A percentile compares a stretch with the other conserved stretches of the same genome.
Conservation (phyloP, 2,888 invertebrate species). For the Caenorhabditis sp. region DNA sequence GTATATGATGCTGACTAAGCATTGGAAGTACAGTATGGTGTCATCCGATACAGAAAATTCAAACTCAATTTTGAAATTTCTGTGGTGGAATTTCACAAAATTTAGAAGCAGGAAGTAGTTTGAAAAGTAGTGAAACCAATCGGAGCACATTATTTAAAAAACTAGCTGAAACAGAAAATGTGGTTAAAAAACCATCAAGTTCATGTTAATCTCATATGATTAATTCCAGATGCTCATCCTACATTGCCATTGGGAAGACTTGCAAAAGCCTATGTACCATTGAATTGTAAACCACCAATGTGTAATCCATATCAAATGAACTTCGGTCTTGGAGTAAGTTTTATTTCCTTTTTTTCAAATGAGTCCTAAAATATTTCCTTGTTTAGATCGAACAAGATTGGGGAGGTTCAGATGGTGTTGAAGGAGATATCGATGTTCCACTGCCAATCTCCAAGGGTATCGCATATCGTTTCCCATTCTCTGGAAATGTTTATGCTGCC, state of each 20-base stretch:
- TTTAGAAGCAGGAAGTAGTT: no score
- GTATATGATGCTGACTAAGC: neutral
- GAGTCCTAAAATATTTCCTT: neutral
- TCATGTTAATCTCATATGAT: no score
- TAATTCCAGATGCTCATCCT: slow-evolving; percentile 38
- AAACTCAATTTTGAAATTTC: no score
- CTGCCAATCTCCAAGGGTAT: slow-evolving; percentile 61
- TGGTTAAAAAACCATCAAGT: no score
- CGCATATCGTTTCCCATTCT: slow-evolving; percentile 61
- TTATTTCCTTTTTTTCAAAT: neutral
- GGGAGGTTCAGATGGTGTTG: slow-evolving; percentile 60
- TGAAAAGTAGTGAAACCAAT: no score
- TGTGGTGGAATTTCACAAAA: no score
- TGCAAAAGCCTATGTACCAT: slow-evolving; percentile 51
- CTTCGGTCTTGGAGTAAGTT: slow-evolving; percentile 54
- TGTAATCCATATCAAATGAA: slow-evolving; percentile 59
- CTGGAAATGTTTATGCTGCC: slow-evolving; percentile 63
- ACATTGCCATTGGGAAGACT: slow-evolving; percentile 56
- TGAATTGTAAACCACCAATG: slow-evolving; percentile 57
- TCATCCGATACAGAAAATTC: no score
- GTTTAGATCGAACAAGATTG: slow-evolving; percentile 28
- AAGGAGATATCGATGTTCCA: slow-evolving; percentile 63
- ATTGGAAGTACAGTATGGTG: no score
- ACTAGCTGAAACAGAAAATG: no score
- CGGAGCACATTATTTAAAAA: no score